A percentile compares a stretch with the other conserved stretches of the same genome.
Evolutionary conservation across 1,140 invertebrate species (phyloP).

Genomic region (Doryteuthis pealeii): DNA sequence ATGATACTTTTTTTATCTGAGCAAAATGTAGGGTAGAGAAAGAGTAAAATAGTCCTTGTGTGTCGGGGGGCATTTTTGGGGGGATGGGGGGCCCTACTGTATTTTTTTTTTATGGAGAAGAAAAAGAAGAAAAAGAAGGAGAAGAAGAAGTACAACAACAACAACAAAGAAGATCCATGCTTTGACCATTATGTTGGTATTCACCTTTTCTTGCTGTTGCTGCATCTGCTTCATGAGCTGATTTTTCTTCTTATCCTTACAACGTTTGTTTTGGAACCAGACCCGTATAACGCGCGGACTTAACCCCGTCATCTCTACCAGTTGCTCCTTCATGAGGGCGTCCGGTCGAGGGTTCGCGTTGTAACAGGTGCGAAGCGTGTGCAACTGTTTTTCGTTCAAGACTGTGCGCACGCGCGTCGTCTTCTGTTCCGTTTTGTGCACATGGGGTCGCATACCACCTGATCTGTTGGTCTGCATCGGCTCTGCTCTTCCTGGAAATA

Average conservation of each 20-base stretch:
- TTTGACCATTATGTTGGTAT: not conserved
- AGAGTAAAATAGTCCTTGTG: too few relatives aligned
- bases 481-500: slow-evolving; percentile 40
- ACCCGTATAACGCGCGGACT: slow-evolving; percentile 94
- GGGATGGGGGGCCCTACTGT: too few relatives aligned
- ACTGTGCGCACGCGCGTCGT: slow-evolving; percentile 96
- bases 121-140: too few relatives aligned
- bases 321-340: slow-evolving; percentile 98
- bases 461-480: slow-evolving; percentile 35
- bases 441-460: slow-evolving; percentile 32
- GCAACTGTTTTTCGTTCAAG: slow-evolving; percentile 96
- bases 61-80: too few relatives aligned
- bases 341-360: slow-evolving; percentile 96
- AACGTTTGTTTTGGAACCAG: slow-evolving; percentile 98
- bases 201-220: slow-evolving; percentile 81
- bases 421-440: slow-evolving; percentile 66
- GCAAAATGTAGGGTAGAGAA: too few relatives aligned
- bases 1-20: too few relatives aligned
- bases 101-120: too few relatives aligned
- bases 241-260: slow-evolving; percentile 98
- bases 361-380: slow-evolving; percentile 88
- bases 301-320: slow-evolving; percentile 97
- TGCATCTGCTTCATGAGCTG: slow-evolving; percentile 96
- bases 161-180: too few relatives aligned
- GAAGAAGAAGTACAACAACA: too few relatives aligned